Evolutionary conservation across 2,113 vertebrate genomes (phyloP).

Genomic region (Hemichromis elongatus): DNA sequence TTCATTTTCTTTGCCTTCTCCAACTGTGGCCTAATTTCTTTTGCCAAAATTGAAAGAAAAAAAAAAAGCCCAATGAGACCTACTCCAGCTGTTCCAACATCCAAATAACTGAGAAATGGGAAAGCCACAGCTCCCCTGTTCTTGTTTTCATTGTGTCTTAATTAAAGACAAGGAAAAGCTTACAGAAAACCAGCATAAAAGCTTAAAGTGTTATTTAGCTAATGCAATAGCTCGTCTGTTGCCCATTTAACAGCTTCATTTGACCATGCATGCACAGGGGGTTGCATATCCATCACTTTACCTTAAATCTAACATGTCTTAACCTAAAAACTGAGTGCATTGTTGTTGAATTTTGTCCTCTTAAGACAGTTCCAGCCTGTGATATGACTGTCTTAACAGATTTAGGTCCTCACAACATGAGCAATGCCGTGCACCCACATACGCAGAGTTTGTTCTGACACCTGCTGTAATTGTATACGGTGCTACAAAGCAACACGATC

Average conservation of each 20-base stretch:
- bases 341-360: neutral
- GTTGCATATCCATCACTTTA: neutral
- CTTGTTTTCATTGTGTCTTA: neutral
- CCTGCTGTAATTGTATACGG: conserved; percentile 44
- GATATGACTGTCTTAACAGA: neutral
- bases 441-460: conserved; percentile 16
- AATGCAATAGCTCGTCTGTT: neutral
- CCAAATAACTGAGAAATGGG: neutral
- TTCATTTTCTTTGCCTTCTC: neutral
- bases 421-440: neutral
- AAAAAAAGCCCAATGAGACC: neutral
- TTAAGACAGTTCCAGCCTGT: neutral
- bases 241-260: neutral
- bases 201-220: neutral
- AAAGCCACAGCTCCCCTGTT: neutral
- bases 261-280: neutral
- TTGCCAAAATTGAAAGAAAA: neutral
- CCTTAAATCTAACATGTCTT: neutral
- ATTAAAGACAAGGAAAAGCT: too few species aligned
- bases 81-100: neutral
- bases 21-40: neutral
- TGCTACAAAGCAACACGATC: conserved; percentile 39
- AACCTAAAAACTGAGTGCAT: neutral
- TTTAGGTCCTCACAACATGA: neutral
- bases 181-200: neutral